Evolutionary conservation across 2,113 vertebrate species (phyloP), one percentile per base, ranked within the genome.

Genomic region (Petrocephalus zakoni): DNA sequence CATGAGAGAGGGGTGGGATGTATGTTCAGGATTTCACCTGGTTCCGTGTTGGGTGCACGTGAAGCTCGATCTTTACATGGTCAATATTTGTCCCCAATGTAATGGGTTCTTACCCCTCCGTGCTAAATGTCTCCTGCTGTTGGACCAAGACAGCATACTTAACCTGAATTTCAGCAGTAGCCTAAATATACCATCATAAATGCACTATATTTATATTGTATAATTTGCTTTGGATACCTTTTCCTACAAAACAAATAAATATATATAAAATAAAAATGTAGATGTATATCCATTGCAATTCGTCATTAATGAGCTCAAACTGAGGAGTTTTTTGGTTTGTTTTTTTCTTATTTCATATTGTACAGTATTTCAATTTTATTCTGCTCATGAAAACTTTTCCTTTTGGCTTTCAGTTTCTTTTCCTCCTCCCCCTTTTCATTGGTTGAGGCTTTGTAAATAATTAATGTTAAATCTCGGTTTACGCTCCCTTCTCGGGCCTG

Each of bases 391-490:
- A 82, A 82, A 42, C 49, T 56, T 61, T 52, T 82, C 53, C 22
- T 13, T n/a, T 52, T 22, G 4, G 11, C n/a, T 85, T 42, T 85
- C 82, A 84, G n/a, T 21, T 83, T 10, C 52, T 49, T 52, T 7
- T 85, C 52, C 46, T 51, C 17, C 15, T 42, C 22, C 47, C 47
- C 37, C 37, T 34, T 89, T 87, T 89, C 78, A 86, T 87, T 68
- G 53, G 85, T n/a, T n/a, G 61, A 58, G 53, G 85, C 88, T 19
- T 86, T 42, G 58, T 89, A n/a, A 87, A 55, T 89, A 87, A 89
- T 89, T 52, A n/a, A 85, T 25, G 46, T 47, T 29, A 82, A 56
- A 82, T 61, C 68, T 22, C 15, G 13, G n/a, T 53, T 25, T 85
- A 5, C 56, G 11, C 34, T 37, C 55, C 42, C 55, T 49, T 55